phyloP scores from a whole-genome alignment of 2,113 vertebrate genomes.

The Odocoileus hemionus region DNA sequence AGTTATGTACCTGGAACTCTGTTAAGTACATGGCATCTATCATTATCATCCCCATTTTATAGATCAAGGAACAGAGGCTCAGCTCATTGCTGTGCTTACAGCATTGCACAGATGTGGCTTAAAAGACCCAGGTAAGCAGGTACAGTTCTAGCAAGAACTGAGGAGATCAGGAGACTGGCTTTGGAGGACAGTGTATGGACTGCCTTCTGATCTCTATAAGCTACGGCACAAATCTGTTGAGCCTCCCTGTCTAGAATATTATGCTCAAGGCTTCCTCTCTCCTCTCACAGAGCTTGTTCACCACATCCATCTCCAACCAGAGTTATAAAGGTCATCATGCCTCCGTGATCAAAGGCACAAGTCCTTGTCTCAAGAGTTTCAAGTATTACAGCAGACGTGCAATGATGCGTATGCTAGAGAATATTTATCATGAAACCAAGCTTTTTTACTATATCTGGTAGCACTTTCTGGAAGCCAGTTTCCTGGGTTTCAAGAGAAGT shows the following conservation, averaged over 20 bases:
- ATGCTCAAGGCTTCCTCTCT: background rate
- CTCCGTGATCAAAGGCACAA: accelerated
- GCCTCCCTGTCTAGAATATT: background rate
- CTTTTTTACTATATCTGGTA: background rate
- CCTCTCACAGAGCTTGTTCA: accelerated
- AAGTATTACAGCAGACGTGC: background rate
- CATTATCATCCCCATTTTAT: background rate
- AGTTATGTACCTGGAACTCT: background rate
- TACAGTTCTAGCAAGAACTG: accelerated
- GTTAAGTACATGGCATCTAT: too few species aligned
- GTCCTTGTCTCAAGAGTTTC: background rate
- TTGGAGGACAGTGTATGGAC: background rate
- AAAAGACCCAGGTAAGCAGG: background rate
- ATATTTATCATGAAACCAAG: background rate
- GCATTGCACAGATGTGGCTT: background rate
- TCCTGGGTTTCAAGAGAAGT: background rate
- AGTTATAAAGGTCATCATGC: background rate
- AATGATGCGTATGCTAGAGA: background rate
- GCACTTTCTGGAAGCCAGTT: background rate
- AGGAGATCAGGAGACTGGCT: background rate
- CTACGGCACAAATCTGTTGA: background rate
- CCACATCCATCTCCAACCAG: background rate
- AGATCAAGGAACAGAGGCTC: background rate
- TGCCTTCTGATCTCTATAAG: too few species aligned
- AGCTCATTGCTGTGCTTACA: too few species aligned